These are phyloP conservation scores for Thelaira solivaga DNA, from an alignment of 2,888 invertebrate genomes.

Conservation along the genomic window DNA sequence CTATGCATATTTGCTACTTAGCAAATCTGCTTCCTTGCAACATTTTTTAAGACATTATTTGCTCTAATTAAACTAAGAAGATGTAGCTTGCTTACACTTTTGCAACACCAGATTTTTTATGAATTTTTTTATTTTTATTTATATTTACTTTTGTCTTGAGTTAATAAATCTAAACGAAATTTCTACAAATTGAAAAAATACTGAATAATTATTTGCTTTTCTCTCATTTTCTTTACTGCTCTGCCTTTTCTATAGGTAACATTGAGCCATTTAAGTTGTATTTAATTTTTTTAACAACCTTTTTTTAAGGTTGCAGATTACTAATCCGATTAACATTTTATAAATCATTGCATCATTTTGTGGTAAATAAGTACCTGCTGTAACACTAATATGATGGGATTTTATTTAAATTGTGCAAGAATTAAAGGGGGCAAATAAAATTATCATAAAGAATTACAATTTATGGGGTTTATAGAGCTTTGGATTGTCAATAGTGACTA, in stretches of 20 bases:
- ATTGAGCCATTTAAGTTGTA: not conserved
- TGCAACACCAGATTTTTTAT: no score
- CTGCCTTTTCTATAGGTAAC: no score
- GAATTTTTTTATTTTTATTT: no score
- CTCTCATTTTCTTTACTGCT: not conserved
- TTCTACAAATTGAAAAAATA: no score
- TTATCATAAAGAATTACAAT: not conserved
- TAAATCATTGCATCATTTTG: not conserved
- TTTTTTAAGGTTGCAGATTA: not conserved
- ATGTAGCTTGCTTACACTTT: no score
- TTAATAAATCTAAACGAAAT: not conserved
- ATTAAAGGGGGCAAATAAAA: not conserved
- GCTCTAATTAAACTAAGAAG: no score
- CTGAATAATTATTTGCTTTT: no score
- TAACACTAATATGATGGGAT: not conserved
- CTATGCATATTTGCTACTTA: no score
- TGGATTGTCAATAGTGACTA: not conserved
- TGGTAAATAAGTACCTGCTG: constrained; percentile 7
- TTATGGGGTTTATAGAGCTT: not conserved
- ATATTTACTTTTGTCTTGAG: not conserved
- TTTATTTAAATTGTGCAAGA: not conserved
- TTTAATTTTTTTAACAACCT: not conserved
- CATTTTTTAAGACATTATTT: no score
- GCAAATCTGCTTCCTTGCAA: no score
- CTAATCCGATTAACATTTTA: constrained; percentile 17